Evolutionary conservation across 2,888 invertebrate genomes (phyloP).

Genomic region (Dasypolia templi): DNA sequence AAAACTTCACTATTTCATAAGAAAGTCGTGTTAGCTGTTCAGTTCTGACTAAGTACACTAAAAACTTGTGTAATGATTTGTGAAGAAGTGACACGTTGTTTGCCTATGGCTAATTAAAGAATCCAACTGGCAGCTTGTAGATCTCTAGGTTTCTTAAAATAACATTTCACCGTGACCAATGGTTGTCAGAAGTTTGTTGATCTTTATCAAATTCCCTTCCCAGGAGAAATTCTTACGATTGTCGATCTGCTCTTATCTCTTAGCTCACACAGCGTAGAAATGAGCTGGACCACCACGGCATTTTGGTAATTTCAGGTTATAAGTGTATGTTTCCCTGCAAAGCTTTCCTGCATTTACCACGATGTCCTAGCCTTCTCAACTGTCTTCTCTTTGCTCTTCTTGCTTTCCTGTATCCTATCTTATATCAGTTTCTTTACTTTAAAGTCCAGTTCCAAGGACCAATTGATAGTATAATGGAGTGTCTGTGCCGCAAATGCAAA

Average conservation of each 20-base stretch:
- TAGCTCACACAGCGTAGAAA: too few species aligned
- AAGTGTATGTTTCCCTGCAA: background rate
- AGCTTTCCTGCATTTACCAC: too few species aligned
- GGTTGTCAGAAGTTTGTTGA: background rate
- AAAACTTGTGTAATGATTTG: constrained; percentile 29
- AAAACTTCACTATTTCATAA: background rate
- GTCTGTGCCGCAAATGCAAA: constrained; percentile 57
- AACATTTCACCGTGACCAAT: background rate
- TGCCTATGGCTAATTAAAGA: constrained; percentile 30
- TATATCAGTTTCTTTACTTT: background rate
- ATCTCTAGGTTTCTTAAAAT: background rate
- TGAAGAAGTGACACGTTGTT: constrained; percentile 25
- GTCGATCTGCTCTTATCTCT: too few species aligned
- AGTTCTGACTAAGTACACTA: background rate
- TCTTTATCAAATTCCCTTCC: background rate
- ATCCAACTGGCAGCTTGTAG: background rate
- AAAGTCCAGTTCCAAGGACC: background rate
- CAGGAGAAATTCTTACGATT: background rate
- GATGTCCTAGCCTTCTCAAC: too few species aligned
- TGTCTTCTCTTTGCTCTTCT: background rate
- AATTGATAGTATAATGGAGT: constrained; percentile 33
- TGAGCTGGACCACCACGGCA: too few species aligned
- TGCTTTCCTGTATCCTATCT: background rate
- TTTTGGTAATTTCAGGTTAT: background rate
- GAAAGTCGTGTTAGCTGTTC: constrained; percentile 21